Evolutionary conservation across 2,797 vertebrate species (phyloP).

Genomic region (Antrozous pallidus): DNA sequence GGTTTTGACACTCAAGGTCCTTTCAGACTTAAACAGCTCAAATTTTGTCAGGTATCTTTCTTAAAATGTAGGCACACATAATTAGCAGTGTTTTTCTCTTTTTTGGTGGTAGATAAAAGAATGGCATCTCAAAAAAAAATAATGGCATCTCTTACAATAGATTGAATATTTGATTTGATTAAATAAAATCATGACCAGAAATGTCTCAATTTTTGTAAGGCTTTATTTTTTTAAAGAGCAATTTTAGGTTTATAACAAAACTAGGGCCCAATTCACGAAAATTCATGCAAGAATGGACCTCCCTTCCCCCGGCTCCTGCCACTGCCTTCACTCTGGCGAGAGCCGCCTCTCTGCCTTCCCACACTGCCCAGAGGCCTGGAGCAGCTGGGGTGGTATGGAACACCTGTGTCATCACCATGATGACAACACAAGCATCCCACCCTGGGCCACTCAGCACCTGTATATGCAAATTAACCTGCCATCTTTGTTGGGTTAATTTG

Average conservation of each 20-base stretch:
- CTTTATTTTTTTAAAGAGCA: not conserved
- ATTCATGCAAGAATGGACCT: too few species aligned
- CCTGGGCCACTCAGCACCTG: too few species aligned
- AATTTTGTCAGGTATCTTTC: not conserved
- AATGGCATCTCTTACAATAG: not conserved
- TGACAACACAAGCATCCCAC: too few species aligned
- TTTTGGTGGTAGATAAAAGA: not conserved
- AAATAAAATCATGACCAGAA: not conserved
- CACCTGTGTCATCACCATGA: too few species aligned
- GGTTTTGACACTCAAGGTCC: not conserved
- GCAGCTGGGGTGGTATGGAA: too few species aligned
- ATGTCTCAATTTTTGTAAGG: not conserved
- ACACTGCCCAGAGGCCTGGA: too few species aligned
- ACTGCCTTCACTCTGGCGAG: too few species aligned
- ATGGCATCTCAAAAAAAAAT: not conserved
- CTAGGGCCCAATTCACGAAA: too few species aligned
- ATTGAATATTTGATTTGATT: constrained; percentile 11
- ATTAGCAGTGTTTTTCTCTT: not conserved
- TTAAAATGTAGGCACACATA: not conserved
- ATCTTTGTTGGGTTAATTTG: too few species aligned
- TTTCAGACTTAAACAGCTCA: not conserved
- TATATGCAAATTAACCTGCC: too few species aligned
- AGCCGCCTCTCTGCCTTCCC: too few species aligned
- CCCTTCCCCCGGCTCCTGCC: too few species aligned
- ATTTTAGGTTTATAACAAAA: not conserved